phyloP scores from a whole-genome alignment of 1,140 invertebrate species.

The Eurosta solidaginis region DNA sequence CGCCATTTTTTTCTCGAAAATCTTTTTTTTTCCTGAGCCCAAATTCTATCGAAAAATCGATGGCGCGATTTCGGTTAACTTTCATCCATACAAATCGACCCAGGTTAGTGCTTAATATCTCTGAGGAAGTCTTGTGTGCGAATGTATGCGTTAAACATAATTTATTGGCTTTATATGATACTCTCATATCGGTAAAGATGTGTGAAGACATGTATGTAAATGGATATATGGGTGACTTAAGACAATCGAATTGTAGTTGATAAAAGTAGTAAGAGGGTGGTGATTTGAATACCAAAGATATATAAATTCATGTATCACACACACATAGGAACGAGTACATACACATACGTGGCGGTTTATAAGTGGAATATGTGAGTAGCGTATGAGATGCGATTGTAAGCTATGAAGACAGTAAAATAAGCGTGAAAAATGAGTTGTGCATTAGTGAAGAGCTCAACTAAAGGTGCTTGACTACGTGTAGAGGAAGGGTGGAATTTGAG shows the following conservation, averaged over 20 bases:
- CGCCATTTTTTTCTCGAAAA: too few species aligned
- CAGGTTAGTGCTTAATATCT: too few species aligned
- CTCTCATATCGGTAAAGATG: not conserved
- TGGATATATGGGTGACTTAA: not conserved
- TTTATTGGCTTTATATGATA: constrained; percentile 17
- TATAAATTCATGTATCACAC: not conserved
- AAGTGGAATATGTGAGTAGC: not conserved
- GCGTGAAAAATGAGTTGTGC: constrained; percentile 16
- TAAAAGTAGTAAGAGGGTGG: not conserved
- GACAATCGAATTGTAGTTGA: not conserved
- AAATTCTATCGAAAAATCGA: too few species aligned
- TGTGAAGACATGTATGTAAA: not conserved
- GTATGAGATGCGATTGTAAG: not conserved
- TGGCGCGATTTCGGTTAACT: too few species aligned
- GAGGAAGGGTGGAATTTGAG: too few species aligned
- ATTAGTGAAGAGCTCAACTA: not conserved
- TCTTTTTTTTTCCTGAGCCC: too few species aligned
- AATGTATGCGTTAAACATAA: not conserved
- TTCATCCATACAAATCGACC: too few species aligned
- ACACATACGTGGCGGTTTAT: not conserved
- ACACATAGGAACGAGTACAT: too few species aligned
- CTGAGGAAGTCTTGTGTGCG: not conserved
- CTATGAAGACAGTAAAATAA: not conserved
- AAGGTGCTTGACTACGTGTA: not conserved
- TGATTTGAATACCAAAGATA: constrained; percentile 11